These are phyloP conservation scores for Rhagonycha fulva DNA, from an alignment of 2,888 invertebrate species.

Conservation along the genomic window DNA sequence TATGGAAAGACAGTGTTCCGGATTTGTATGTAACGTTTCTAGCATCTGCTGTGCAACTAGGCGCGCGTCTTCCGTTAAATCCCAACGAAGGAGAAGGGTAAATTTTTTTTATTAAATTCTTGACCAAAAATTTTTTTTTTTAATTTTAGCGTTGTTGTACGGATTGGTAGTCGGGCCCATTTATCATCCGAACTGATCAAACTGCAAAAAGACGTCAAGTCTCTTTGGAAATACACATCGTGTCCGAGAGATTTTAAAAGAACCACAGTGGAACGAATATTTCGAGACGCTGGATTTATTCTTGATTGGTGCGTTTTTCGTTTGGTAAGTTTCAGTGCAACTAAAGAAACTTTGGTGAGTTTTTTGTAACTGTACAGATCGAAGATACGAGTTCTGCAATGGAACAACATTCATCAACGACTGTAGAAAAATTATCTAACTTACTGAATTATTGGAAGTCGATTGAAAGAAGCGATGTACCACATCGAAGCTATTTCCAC, in stretches of 20 bases:
- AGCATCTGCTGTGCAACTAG: constrained; percentile 82
- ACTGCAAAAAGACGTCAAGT: constrained; percentile 80
- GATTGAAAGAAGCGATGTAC: constrained; percentile 63
- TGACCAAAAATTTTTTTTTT: neutral
- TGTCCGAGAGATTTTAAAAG: constrained; percentile 84
- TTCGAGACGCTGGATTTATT: constrained; percentile 76
- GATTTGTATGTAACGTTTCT: constrained; percentile 83
- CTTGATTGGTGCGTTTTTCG: constrained; percentile 90
- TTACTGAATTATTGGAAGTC: constrained; percentile 62
- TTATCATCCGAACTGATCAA: constrained; percentile 73
- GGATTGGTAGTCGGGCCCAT: constrained; percentile 75
- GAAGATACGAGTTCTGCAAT: constrained; percentile 50
- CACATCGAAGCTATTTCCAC: constrained; percentile 69
- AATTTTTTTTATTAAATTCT: neutral
- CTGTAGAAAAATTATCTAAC: constrained; percentile 49
- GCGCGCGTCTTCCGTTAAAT: constrained; percentile 79
- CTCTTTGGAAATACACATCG: constrained; percentile 74
- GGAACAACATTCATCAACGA: constrained; percentile 50
- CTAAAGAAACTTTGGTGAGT: neutral
- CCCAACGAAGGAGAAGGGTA: constrained; percentile 89
- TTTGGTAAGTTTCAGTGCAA: constrained; percentile 63
- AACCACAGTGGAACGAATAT: constrained; percentile 82
- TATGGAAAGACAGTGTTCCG: constrained; percentile 77
- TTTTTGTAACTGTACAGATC: constrained; percentile 42
- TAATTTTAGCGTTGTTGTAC: constrained; percentile 70